Evolutionary conservation across 1,140 invertebrate species (phyloP), one percentile per base, ranked within the genome.

Genomic region (Radopholus similis): DNA sequence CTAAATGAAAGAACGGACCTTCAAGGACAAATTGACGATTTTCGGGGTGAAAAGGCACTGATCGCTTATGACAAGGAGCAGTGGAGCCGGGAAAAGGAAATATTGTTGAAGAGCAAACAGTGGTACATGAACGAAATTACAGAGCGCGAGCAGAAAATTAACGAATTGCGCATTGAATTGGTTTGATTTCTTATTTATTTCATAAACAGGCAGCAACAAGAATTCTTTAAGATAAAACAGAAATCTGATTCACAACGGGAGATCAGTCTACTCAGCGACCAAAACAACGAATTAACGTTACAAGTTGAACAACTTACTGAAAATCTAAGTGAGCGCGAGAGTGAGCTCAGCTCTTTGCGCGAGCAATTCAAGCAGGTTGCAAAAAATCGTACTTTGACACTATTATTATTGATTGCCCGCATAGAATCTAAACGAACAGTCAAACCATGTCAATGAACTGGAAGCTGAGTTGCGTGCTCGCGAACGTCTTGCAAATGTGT

Each of bases 11-110:
- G 59, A 32, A 40, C 40, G 11, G 49, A 55, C 1, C n/a, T 68
- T 4, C 66, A 68, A 34, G 18, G 26, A 8, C 49, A 68, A 68
- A 65, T 68, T 15, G 63, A 68, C 28, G 66, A 68, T 32, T 65
- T 68, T 8, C 42, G 54, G 15, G 47, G 47, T 54, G 66, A 68
- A 21, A 68, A 68, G 30, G 54, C 30, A 4, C 2, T 62, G 2
- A 37, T 68, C 15, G 66, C 64, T 57, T 68, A 68, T 66, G 66
- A 68, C 49, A 68, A 68, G 32, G 66, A 68, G 28, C 66, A 55
- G 32, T 68, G 58, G 66, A 55, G 23, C 3, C 66, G 55, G 1
- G 66, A 68, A 28, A 68, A 68, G 21, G 64, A 68, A 1, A 68
- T 68, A 34, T 21, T 68, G 23, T 37, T 68, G 18, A 30, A 18